These are phyloP conservation scores for Amitus sp. DNA, from an alignment of 2,888 invertebrate species.

Conservation along the genomic window DNA sequence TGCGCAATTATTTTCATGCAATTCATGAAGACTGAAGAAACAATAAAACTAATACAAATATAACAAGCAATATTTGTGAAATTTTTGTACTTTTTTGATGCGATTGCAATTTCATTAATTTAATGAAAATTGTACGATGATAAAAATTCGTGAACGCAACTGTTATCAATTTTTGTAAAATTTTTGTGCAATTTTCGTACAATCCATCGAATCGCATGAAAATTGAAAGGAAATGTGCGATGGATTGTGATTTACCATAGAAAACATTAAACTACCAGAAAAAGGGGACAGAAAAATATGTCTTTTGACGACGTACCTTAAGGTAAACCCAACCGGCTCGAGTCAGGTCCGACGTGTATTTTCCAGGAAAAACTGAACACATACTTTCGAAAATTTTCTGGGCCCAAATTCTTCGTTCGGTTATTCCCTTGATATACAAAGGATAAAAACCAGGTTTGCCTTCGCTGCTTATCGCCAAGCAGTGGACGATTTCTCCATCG, in stretches of 20 bases:
- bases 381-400: constrained; percentile 81
- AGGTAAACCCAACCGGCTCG: constrained; percentile 86
- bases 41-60: not conserved
- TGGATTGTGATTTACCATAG: no score
- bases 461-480: constrained; percentile 55
- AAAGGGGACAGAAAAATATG: not conserved
- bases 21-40: no score
- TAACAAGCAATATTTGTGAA: no score
- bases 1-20: no score
- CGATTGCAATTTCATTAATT: no score
- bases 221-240: no score
- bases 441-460: constrained; percentile 53
- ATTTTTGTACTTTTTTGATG: no score
- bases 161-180: no score
- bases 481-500: constrained; percentile 58
- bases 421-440: constrained; percentile 56
- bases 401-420: constrained; percentile 75
- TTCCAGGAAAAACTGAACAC: constrained; percentile 74
- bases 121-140: no score
- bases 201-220: no score
- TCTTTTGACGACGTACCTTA: constrained; percentile 58
- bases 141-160: no score
- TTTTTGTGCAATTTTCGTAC: no score
- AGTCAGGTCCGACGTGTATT: constrained; percentile 77
- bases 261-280: not conserved